Conservation (phyloP, 2,113 vertebrate genomes). For the Hippocampus comes region DNA sequence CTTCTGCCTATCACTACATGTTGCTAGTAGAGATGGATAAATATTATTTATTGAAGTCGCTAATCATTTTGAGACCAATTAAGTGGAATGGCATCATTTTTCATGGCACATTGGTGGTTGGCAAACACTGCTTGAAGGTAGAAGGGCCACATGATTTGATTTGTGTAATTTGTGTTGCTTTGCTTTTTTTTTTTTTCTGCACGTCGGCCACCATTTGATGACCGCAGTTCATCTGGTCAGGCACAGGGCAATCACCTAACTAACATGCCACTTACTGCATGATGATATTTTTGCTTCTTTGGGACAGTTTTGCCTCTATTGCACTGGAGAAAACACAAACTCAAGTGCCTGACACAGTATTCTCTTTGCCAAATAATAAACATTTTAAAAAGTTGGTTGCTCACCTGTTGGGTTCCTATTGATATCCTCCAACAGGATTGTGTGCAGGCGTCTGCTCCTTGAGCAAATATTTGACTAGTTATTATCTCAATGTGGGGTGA, state of each 20-base stretch:
- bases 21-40: neutral
- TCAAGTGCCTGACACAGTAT: conserved; percentile 38
- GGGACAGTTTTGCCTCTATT: neutral
- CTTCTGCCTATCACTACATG: neutral
- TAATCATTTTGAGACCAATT: neutral
- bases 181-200: conserved; percentile 17
- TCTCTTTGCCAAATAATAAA: conserved; percentile 59
- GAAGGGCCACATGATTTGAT: conserved; percentile 12
- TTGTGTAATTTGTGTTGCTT: conserved; percentile 26
- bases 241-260: conserved; percentile 33
- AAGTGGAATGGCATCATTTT: neutral
- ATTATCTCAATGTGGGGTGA: neutral
- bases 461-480: conserved; percentile 55
- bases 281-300: neutral
- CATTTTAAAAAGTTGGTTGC: conserved; percentile 37
- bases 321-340: neutral
- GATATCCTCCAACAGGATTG: conserved; percentile 13
- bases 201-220: conserved; percentile 1
- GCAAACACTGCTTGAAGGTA: neutral
- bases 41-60: neutral
- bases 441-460: conserved; percentile 17
- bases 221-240: conserved; percentile 12
- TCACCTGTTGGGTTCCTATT: neutral
- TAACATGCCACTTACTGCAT: neutral
- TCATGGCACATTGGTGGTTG: neutral